Base-by-base conservation (phyloP, 2,888 invertebrate species). In the Melanchra persicariae region DNA sequence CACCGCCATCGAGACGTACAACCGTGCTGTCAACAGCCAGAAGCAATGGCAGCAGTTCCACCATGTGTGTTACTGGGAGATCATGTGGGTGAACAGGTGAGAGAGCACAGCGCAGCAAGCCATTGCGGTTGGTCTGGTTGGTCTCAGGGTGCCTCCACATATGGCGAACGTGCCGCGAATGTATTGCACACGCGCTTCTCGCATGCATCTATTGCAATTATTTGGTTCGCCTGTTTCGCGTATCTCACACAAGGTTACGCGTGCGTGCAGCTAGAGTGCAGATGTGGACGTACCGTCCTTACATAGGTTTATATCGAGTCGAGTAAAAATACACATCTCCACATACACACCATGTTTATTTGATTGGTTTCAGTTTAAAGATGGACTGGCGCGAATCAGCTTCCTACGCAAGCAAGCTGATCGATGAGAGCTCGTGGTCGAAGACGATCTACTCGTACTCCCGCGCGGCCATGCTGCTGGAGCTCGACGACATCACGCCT, bases 31-130 rank as follows among this genome's bases (percentile, higher is more conserved):
- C 95, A 96, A 97, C 77, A 98, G 98, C 5, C 99, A 99, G 89
- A 95, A 97, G 74, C 96, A 98, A 58, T 99, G 99, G 98, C 97
- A 97, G 0, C 99, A 99, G 92, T 98, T 99, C 91, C 98, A 98
- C 90, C 98, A 99, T 90, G 93, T 99, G 6, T 99, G 99, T 91
- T 99, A 97, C 91, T 99, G 99, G 99, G 99, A 99, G 91, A 96
- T 99, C 47, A 97, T 99, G 96, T 99, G 99, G 99, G 97, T 98
- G 1, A 97, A 98, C 89, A 97, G 98, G 98, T 98, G 92, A 90
- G 91, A 9, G 24, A 26, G 19, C 22, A 30, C 22, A 10, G 0
- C 49, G 24, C 40, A 30, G 15, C n/a, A 19, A 45, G 10, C 5
- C 12, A 7, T 10, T 22, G 30, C 0, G 3, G n/a, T 8, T 2